Evolutionary conservation across 2,113 vertebrate species (phyloP).

Genomic region (Tupaia tana): DNA sequence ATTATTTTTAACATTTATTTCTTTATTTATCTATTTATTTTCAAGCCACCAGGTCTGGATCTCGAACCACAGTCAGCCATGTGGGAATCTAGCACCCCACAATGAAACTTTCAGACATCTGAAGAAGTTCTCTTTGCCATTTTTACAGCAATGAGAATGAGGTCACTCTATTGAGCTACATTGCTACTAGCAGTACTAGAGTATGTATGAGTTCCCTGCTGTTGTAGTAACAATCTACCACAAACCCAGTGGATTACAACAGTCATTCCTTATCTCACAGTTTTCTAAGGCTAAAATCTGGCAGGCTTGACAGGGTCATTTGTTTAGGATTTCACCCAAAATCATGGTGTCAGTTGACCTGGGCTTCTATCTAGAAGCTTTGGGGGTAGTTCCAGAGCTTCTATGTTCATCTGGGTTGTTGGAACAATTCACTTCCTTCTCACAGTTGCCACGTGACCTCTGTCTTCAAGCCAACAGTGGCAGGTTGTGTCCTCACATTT

Average conservation of each 20-base stretch:
- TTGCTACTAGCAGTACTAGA: neutral
- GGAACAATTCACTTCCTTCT: conserved; percentile 28
- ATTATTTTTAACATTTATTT: neutral
- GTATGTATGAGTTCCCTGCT: neutral
- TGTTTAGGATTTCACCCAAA: neutral
- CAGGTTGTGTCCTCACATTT: neutral
- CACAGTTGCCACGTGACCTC: neutral
- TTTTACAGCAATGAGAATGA: neutral
- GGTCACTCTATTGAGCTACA: neutral
- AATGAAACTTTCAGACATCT: neutral
- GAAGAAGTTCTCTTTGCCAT: neutral
- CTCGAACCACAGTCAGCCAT: too few species aligned
- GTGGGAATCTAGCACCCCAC: too few species aligned
- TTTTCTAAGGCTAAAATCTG: neutral
- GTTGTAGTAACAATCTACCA: neutral
- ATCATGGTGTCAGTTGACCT: neutral
- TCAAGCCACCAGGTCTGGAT: too few species aligned
- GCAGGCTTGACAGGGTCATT: neutral
- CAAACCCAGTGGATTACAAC: neutral
- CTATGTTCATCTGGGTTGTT: neutral
- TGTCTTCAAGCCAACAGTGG: neutral
- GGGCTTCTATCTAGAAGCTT: neutral
- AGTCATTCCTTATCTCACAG: neutral
- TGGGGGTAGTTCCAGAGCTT: neutral
- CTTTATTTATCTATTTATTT: too few species aligned